A percentile compares a stretch with the other conserved stretches of the same genome.
Conservation (phyloP, 1,140 invertebrate genomes). For the Bombus picipes region DNA sequence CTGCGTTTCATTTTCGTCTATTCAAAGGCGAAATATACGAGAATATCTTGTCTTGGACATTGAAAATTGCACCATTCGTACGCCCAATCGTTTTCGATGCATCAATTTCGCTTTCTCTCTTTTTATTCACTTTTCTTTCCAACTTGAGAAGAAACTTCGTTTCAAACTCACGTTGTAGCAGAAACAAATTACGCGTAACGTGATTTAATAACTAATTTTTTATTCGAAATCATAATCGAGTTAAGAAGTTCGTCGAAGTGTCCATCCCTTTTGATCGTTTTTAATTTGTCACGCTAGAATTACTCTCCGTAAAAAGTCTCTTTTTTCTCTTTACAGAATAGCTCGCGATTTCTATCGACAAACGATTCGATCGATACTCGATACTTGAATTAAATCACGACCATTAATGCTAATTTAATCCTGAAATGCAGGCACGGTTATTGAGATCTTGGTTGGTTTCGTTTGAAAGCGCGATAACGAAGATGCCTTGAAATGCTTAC, state of each 20-base stretch:
- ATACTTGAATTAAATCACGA: neutral
- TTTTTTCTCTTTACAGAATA: neutral
- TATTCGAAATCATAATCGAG: too few relatives aligned
- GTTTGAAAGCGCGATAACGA: constrained; percentile 2
- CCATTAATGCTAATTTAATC: constrained; percentile 24
- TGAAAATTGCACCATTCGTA: neutral
- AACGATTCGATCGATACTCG: neutral
- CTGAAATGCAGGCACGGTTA: neutral
- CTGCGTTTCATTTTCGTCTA: neutral
- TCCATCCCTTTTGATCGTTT: neutral
- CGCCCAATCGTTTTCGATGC: too few relatives aligned
- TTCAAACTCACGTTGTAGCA: too few relatives aligned
- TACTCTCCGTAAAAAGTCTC: neutral
- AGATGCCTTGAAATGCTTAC: neutral
- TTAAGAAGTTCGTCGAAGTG: neutral
- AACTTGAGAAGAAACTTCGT: too few relatives aligned
- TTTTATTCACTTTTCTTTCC: too few relatives aligned
- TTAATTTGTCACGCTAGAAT: constrained; percentile 1
- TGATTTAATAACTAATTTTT: too few relatives aligned
- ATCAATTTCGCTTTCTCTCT: too few relatives aligned
- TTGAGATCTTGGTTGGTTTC: neutral
- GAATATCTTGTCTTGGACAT: neutral
- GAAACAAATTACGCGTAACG: too few relatives aligned
- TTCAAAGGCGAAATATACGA: neutral
- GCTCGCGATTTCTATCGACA: neutral